Evolutionary conservation across 2,113 vertebrate genomes (phyloP), one percentile per base, ranked within the genome.

Genomic region (Corythaixoides concolor): DNA sequence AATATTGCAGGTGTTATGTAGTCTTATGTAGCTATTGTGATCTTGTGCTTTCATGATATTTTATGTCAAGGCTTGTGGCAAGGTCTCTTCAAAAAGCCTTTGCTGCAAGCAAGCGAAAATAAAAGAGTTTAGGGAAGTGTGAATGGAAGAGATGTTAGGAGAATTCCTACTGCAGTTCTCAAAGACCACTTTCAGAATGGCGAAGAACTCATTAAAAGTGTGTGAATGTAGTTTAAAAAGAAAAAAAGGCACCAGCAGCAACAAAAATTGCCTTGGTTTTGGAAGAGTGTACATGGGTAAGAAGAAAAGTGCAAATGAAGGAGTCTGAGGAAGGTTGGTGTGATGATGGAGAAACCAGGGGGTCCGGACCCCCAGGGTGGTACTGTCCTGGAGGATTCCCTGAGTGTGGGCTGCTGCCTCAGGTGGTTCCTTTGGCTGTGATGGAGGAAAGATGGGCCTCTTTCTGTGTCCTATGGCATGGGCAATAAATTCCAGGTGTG

Each of bases 1-100:
- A 9, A 23, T 32, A 21, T 1, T 53, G 23, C 20, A 33, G 50
- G 12, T 58, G 5, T n/a, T 56, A 1, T 1, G 1, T 41, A 2
- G 6, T 50, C 16, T 7, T 52, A 0, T 19, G 2, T 78, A 5
- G 20, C 60, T 73, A 30, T 47, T n/a, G 23, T 27, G 12, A 27
- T 39, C 21, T 53, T 59, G 23, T 47, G 33, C 11, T 85, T 32
- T 59, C 3, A 1, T 13, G 50, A 13, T 37, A 7, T 27, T 49
- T 72, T 39, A 22, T 10, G n/a, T 45, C 1, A 3, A n/a, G 45
- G 52, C n/a, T 43, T 22, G 24, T 33, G 63, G 27, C 50, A 47
- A 55, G 41, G 11, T 68, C 60, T 63, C 26, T 47, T 59, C 45
- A 27, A 43, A 59, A 50, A 52, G 45, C 4, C 3, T 55, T 59